Conservation (phyloP, 23 tunicate genomes). For the Corella eumyota region DNA sequence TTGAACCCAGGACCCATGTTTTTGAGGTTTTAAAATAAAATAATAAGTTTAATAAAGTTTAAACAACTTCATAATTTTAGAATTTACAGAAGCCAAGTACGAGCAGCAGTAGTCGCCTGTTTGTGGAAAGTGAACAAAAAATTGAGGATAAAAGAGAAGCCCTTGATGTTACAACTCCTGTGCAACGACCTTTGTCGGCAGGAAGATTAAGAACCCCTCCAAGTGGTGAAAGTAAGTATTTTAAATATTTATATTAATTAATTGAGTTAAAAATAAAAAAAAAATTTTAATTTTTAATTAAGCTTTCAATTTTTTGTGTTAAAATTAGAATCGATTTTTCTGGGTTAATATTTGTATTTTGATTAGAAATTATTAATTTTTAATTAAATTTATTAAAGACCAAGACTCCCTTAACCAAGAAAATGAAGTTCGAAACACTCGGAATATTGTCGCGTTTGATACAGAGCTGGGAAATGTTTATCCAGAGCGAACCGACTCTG, state of each 20-base stretch:
- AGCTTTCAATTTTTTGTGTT: background rate
- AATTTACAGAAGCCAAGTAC: no score
- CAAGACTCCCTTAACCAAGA: conserved; percentile 1
- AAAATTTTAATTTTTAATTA: background rate
- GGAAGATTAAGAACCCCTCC: conserved; percentile 27
- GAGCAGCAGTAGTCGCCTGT: no score
- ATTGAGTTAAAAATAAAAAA: background rate
- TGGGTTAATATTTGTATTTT: background rate
- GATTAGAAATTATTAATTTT: background rate
- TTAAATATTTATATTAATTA: background rate
- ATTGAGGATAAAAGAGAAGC: conserved; percentile 1
- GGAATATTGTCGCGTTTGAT: conserved; percentile 66
- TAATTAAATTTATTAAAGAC: background rate
- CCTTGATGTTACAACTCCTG: background rate
- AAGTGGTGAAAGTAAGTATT: background rate
- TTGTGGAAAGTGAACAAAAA: conserved; percentile 46
- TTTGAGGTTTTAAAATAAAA: no score
- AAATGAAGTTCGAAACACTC: conserved; percentile 36
- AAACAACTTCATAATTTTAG: no score
- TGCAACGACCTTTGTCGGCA: conserved; percentile 22
- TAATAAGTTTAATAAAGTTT: no score
- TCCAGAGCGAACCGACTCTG: conserved; percentile 56
- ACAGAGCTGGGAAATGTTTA: conserved; percentile 28
- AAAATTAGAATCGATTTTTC: background rate
- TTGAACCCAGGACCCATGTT: no score